phyloP scores from a whole-genome alignment of 2,888 invertebrate genomes.

The Pemphredon lugubris region DNA sequence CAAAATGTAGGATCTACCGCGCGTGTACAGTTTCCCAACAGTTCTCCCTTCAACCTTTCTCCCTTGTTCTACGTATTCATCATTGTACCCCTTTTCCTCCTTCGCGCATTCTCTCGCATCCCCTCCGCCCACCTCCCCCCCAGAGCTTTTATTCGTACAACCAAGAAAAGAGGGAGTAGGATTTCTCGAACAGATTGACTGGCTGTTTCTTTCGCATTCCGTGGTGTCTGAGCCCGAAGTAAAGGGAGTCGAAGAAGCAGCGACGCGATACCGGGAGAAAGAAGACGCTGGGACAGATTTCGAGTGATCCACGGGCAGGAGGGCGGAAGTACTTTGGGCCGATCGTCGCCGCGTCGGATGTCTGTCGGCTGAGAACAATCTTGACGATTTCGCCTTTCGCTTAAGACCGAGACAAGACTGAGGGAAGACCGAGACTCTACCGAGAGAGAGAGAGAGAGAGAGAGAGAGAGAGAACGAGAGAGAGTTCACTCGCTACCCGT shows the following conservation, averaged over 20 bases:
- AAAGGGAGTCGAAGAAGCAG: slow-evolving; percentile 14
- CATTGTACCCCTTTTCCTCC: slow-evolving; percentile 15
- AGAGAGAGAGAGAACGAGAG: too few relatives aligned
- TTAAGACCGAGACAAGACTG: slow-evolving; percentile 11
- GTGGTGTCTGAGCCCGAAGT: slow-evolving; percentile 56
- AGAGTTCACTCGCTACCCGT: not conserved
- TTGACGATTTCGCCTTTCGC: slow-evolving; percentile 32
- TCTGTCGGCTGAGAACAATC: slow-evolving; percentile 63
- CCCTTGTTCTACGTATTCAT: slow-evolving; percentile 19
- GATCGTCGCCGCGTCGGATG: slow-evolving; percentile 71
- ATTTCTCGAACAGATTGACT: slow-evolving; percentile 38
- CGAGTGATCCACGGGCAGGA: slow-evolving; percentile 44
- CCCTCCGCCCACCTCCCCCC: slow-evolving; percentile 3
- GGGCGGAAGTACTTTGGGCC: slow-evolving; percentile 70
- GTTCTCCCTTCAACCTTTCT: slow-evolving; percentile 14
- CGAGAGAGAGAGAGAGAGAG: too few relatives aligned
- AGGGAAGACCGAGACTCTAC: slow-evolving; percentile 18
- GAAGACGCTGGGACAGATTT: slow-evolving; percentile 25
- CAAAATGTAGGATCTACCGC: slow-evolving; percentile 64
- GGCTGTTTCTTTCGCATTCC: slow-evolving; percentile 59
- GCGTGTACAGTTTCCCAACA: not conserved
- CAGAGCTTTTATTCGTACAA: slow-evolving; percentile 13
- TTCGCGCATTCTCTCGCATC: slow-evolving; percentile 13
- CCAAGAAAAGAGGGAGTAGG: slow-evolving; percentile 20
- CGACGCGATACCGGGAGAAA: slow-evolving; percentile 22